Evolutionary conservation across 2,888 invertebrate genomes (phyloP).

Genomic region (Drosophila incognita): DNA sequence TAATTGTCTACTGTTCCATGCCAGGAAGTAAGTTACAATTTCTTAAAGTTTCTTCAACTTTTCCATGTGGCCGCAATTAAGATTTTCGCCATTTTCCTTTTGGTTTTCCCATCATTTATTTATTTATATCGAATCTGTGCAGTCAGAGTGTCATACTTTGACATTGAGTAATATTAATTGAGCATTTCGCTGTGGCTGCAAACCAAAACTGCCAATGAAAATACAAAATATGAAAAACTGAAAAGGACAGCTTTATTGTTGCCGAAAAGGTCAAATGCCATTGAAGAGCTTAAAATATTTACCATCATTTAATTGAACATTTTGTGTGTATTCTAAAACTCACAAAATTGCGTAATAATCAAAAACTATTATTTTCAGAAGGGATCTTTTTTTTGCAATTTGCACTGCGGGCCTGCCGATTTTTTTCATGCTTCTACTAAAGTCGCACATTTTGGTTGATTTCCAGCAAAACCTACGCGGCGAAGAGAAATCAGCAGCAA

Average conservation of each 20-base stretch:
- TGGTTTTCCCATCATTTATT: constrained; percentile 21
- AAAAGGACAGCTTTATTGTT: neutral
- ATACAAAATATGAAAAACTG: neutral
- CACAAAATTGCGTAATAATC: neutral
- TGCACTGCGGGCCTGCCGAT: too few species aligned
- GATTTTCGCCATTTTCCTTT: constrained; percentile 16
- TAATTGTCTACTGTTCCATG: constrained; percentile 20
- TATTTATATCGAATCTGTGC: constrained; percentile 48
- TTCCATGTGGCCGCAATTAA: constrained; percentile 11
- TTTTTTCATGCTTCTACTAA: neutral
- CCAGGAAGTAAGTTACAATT: constrained; percentile 24
- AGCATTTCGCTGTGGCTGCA: constrained; percentile 26
- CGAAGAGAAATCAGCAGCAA: neutral
- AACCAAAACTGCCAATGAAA: constrained; percentile 17
- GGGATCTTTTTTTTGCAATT: too few species aligned
- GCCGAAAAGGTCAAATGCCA: neutral
- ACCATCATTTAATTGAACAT: neutral
- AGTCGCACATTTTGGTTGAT: neutral
- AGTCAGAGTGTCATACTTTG: constrained; percentile 64
- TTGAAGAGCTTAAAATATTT: neutral
- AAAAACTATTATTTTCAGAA: neutral
- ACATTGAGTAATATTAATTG: constrained; percentile 74
- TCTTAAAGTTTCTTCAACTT: constrained; percentile 41
- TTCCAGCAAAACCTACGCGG: neutral
- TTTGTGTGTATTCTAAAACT: neutral